Conservation (phyloP, 2,888 invertebrate species). For the Ceriagrion tenellum region DNA sequence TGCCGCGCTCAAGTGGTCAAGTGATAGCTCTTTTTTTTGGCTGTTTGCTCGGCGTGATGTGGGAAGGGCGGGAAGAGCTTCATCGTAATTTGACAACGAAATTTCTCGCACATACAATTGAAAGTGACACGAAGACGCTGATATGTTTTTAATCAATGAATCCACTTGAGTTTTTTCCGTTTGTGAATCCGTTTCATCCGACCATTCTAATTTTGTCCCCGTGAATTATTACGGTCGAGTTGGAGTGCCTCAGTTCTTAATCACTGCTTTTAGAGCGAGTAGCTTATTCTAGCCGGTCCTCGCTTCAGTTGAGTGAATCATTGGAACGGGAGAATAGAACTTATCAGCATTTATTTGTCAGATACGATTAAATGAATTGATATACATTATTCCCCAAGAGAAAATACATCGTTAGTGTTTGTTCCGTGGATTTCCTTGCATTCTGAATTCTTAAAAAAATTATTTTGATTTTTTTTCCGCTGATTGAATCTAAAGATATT, state of each 20-base stretch:
- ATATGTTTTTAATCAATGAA: neutral
- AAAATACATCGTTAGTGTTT: too few relatives aligned
- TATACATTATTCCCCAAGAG: too few relatives aligned
- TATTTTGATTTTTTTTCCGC: too few relatives aligned
- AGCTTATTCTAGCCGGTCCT: too few relatives aligned
- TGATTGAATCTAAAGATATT: too few relatives aligned
- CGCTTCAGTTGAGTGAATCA: too few relatives aligned
- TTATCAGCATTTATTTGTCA: too few relatives aligned
- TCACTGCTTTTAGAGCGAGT: neutral
- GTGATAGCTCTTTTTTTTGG: conserved; percentile 10
- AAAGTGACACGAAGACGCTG: conserved; percentile 33
- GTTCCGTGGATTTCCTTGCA: too few relatives aligned
- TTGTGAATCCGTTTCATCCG: neutral
- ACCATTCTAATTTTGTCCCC: neutral
- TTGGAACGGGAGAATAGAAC: too few relatives aligned
- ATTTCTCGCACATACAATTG: conserved; percentile 35
- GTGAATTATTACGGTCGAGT: neutral
- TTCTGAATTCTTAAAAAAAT: too few relatives aligned
- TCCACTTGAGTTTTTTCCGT: neutral
- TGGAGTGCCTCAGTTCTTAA: neutral
- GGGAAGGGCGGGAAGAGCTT: neutral
- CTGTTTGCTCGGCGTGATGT: neutral
- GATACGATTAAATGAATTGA: too few relatives aligned
- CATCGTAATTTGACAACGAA: conserved; percentile 46
- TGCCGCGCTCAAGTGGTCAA: conserved; percentile 47